Base-by-base conservation (phyloP, 2,113 vertebrate species). In the Ochotona princeps region DNA sequence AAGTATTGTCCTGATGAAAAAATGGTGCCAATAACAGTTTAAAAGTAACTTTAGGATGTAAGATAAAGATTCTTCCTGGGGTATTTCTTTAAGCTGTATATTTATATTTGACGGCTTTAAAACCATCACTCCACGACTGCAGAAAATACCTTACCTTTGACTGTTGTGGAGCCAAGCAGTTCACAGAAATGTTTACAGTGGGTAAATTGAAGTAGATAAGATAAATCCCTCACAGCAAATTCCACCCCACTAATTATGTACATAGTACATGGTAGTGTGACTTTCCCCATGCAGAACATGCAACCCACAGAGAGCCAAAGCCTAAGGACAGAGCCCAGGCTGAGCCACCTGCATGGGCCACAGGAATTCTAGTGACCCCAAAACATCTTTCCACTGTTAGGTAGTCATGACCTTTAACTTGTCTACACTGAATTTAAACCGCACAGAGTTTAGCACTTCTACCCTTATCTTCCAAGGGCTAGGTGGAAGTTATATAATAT, bases 221-320 rank as follows among this genome's bases (percentile, higher is more conserved):
- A 86, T 54, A 63, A 90, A 66, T 60, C 89, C 80, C 87, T 91
- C 83, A 70, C 65, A 93, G 84, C 4, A 76, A 95, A 93, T 4
- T 66, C 12, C 26, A 83, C 9, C 63, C 73, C 83, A 54, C 60
- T 89, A 79, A 91, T 14, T 88, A 51, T 60, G 26, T 38, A 67
- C 30, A 38, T 76, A 80, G 78, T 12, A 84, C 13, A 66, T 70
- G 25, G 79, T 12, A 66, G 65, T 47, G 51, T 20, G 35, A 47
- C 26, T 49, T 73, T 74, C 70, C 65, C 51, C 57, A 78, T 63
- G 78, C 21, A 72, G 5, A 74, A 61, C 23, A 63, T 32, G 18
- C 7, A 17, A 83, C 12, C n/a, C 26, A 91, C 60, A 85, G 63
- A 35, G 47, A 54, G 44, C 70, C 79, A 76, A 83, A 26, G 54